phyloP scores from a whole-genome alignment of 2,888 invertebrate genomes.

The Ischnus inquisitorius region DNA sequence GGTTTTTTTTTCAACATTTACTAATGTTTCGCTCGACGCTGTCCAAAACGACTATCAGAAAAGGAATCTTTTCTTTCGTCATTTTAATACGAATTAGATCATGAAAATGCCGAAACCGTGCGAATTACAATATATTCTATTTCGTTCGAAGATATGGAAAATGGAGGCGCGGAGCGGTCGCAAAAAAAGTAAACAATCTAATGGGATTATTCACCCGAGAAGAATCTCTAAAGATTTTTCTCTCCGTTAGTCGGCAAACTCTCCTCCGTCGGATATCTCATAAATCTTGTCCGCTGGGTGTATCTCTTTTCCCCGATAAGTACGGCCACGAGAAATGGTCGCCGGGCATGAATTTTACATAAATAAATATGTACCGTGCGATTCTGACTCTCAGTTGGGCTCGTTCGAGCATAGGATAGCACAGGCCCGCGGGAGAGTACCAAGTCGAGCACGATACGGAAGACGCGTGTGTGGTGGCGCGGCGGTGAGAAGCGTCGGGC shows the following conservation, averaged over 20 bases:
- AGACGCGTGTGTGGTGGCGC: conserved; percentile 76
- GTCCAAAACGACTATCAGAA: no score
- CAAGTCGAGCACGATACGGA: conserved; percentile 65
- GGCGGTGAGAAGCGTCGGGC: neutral
- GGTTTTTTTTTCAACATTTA: no score
- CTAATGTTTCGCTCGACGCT: no score
- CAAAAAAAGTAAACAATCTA: conserved; percentile 15
- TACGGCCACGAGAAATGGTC: conserved; percentile 57
- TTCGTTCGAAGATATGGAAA: neutral
- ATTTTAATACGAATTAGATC: no score
- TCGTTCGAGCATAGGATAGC: conserved; percentile 42
- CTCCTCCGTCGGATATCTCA: conserved; percentile 74
- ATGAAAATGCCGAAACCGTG: neutral
- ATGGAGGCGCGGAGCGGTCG: neutral
- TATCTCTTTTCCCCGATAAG: conserved; percentile 66
- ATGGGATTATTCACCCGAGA: conserved; percentile 67
- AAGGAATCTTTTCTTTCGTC: no score
- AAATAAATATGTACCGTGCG: conserved; percentile 76
- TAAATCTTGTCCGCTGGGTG: conserved; percentile 74
- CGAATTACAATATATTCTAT: neutral
- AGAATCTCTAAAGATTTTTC: conserved; percentile 47
- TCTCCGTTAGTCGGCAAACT: conserved; percentile 48
- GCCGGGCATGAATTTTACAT: conserved; percentile 73
- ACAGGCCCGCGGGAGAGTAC: conserved; percentile 28
- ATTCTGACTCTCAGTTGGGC: conserved; percentile 39